Evolutionary conservation across 2,113 vertebrate genomes (phyloP), one percentile per base, ranked within the genome.

Genomic region (Perca fluviatilis): DNA sequence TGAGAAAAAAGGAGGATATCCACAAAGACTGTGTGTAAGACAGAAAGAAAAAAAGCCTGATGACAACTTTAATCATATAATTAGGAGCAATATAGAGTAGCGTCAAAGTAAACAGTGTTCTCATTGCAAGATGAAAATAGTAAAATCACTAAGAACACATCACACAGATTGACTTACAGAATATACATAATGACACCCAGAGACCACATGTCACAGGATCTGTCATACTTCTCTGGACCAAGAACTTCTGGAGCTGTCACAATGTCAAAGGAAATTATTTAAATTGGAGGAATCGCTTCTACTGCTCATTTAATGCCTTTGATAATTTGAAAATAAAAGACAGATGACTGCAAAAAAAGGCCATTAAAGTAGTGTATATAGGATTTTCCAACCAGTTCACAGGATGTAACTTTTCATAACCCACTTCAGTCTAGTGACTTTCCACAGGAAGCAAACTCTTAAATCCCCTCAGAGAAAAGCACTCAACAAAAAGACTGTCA

Each of bases 1-100:
- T 74, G 97, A 98, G 86, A 97, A 98, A 93, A 98, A 97, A 1
- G 97, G 97, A 25, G 97, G 97, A 64, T 97, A 98, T 11, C 97
- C 97, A 21, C 97, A 97, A n/a, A 97, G 84, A 74, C 96, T 97
- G 91, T 21, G n/a, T 16, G 66, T 23, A 49, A 49, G 10, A 82
- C 5, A 53, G 1, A 71, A 8, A 27, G 0, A 67, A 8, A 40
- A 67, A 57, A 81, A 19, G 27, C n/a, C 8, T 57, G 21, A 53
- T 51, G 72, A 75, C 61, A 72, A 86, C 7, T 62, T 25, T 8
- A 25, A 30, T 65, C 18, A 23, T 47, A 25, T 47, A 25, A 69
- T 61, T 51, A 66, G 25, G 19, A n/a, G 25, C 14, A 47, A 18
- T 2, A 61, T 53, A 30, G 18, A 68, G 3, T 57, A 18, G n/a